Percentiles rank a stretch among this genome's conserved stretches.
phyloP scores from a whole-genome alignment of 1,140 invertebrate species.

The Euwallacea fornicatus region DNA sequence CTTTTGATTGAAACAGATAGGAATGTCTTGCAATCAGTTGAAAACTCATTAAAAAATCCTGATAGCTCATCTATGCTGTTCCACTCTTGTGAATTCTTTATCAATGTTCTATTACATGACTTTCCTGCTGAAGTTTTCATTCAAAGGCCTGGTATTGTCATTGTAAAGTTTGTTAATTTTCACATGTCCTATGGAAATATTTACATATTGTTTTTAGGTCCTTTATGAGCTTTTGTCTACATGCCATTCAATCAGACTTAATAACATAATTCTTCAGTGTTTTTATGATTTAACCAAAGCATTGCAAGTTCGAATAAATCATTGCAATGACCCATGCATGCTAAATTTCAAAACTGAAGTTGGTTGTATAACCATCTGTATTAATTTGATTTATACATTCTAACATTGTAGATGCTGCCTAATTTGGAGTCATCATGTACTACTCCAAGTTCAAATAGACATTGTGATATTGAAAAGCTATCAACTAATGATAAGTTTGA shows the following conservation, averaged over 20 bases:
- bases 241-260: slow-evolving; percentile 44
- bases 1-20: slow-evolving; percentile 48
- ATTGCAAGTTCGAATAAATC: slow-evolving; percentile 55
- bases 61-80: slow-evolving; percentile 41
- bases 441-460: slow-evolving; percentile 2
- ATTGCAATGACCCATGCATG: slow-evolving; percentile 57
- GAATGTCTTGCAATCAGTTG: slow-evolving; percentile 50
- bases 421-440: slow-evolving; percentile 6
- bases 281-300: slow-evolving; percentile 56
- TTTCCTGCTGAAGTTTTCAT: slow-evolving; percentile 72
- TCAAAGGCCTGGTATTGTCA: slow-evolving; percentile 63
- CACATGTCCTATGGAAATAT: background rate
- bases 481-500: slow-evolving; percentile 22
- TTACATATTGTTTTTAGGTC: slow-evolving; percentile 37
- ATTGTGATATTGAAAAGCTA: background rate
- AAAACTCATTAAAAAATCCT: slow-evolving; percentile 47
- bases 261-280: slow-evolving; percentile 52
- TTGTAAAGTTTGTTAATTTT: slow-evolving; percentile 52
- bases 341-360: slow-evolving; percentile 53
- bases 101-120: slow-evolving; percentile 66
- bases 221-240: slow-evolving; percentile 43
- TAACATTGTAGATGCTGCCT: slow-evolving; percentile 15
- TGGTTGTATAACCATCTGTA: slow-evolving; percentile 3
- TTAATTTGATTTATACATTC: slow-evolving; percentile 6
- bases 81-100: slow-evolving; percentile 63